Conservation (phyloP, 1,140 invertebrate species). For the Bombus ignitus region DNA sequence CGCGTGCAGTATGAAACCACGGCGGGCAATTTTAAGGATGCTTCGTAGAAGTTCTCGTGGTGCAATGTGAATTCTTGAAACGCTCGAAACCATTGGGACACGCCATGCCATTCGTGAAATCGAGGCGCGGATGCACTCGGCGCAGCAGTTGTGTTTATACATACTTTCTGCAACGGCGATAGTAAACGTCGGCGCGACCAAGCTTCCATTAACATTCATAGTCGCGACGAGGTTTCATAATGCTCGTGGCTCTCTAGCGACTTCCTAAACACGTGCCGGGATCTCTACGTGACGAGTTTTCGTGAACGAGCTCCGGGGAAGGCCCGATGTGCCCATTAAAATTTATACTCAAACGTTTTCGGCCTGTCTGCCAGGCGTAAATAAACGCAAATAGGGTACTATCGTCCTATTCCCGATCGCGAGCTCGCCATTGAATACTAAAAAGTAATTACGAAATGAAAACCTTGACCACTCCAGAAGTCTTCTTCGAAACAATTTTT, state of each 20-base stretch:
- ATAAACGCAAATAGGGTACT: background rate
- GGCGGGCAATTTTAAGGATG: background rate
- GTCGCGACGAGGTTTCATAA: conserved; percentile 68
- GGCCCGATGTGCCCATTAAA: conserved; percentile 26
- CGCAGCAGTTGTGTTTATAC: conserved; percentile 11
- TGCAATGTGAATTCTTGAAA: background rate
- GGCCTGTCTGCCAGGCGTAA: background rate
- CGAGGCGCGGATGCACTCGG: conserved; percentile 22
- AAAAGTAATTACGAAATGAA: background rate
- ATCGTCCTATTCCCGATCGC: background rate
- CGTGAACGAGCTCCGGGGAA: conserved; percentile 37
- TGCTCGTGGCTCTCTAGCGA: conserved; percentile 51
- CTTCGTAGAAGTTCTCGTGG: background rate
- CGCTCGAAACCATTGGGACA: background rate
- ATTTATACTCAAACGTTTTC: conserved; percentile 42
- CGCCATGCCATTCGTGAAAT: background rate
- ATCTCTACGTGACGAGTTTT: conserved; percentile 66
- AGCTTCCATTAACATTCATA: conserved; percentile 67
- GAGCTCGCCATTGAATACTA: background rate
- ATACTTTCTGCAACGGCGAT: conserved; percentile 45
- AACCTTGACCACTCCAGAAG: background rate
- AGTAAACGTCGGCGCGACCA: conserved; percentile 25
- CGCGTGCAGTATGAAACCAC: background rate
- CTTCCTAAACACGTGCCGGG: conserved; percentile 66
- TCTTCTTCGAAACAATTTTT: background rate